Conservation (phyloP, 2,113 vertebrate genomes). For the Halcyon senegalensis region DNA sequence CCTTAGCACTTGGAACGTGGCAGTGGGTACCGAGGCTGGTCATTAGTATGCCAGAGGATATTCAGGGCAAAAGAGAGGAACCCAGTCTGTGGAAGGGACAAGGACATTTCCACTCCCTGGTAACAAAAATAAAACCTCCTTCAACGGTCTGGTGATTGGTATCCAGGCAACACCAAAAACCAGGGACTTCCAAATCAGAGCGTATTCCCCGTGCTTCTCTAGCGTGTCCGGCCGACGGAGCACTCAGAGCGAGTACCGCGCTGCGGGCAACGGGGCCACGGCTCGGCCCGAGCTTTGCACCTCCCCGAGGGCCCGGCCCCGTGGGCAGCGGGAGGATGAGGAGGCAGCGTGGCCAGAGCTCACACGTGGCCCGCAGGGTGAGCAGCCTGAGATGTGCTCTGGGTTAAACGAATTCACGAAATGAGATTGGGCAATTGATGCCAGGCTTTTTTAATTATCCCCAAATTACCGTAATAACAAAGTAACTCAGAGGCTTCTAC, state of each 20-base stretch:
- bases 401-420: not conserved
- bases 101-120: not conserved
- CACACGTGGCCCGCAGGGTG: not conserved
- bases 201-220: not conserved
- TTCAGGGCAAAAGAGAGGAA: not conserved
- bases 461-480: not conserved
- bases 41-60: not conserved
- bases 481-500: not conserved
- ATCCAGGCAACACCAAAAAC: slow-evolving; percentile 37
- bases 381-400: not conserved
- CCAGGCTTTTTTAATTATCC: not conserved
- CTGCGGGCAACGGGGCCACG: not conserved
- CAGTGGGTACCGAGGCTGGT: not conserved
- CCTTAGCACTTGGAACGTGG: not conserved
- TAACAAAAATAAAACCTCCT: slow-evolving; percentile 15
- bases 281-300: not conserved
- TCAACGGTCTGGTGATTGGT: not conserved
- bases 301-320: not conserved
- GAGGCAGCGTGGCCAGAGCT: not conserved
- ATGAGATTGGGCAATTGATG: not conserved
- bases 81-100: not conserved
- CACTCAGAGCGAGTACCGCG: not conserved
- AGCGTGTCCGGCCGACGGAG: not conserved
- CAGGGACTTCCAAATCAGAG: not conserved
- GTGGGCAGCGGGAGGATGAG: not conserved